Evolutionary conservation across 2,888 invertebrate species (phyloP), one percentile per base, ranked within the genome.

Genomic region (Deilephila elpenor): DNA sequence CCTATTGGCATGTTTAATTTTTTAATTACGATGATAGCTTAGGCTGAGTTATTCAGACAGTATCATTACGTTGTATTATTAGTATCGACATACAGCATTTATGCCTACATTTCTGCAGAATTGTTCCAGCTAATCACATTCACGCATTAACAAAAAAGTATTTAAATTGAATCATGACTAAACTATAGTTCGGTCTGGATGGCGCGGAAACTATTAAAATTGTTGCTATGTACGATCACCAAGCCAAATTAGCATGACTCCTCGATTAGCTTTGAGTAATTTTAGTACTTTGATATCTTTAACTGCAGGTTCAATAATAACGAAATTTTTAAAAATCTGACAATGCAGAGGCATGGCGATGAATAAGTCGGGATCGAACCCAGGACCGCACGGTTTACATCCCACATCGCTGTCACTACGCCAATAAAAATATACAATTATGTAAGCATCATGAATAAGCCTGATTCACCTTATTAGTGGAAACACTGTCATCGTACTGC

Each of bases 1-100:
- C 71, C 59, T 71, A 71, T 64, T 77, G 70, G 70, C 76, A 76
- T 77, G 77, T 76, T 75, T 78, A 74, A 77, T 77, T 75, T 75
- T 76, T 78, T 79, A 71, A 77, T 67, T 76, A 74, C 75, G 71
- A 53, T 75, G 80, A 82, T 82, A 79, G 74, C 73, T 77, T 75
- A 64, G 73, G 72, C 71, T 62, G 78, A 75, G 70, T 64, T 76
- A 73, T 78, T 76, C 77, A 77, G 78, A 75, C 77, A 75, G 75
- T 73, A 74, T 75, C 73, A 71, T 70, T 72, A 71, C 34, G 7
- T 62, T 34, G 62, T 44, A 19, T 64, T 64, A 37, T 62, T 14
- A 37, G n/a, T 44, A 44, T 14, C 8, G 20, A 8, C 5, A 5
- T 64, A 20, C 37, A 11, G 7, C 11, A 37, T 37, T 37, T 70